phyloP scores from a whole-genome alignment of 2,797 vertebrate species.

The Agapornis canus region DNA sequence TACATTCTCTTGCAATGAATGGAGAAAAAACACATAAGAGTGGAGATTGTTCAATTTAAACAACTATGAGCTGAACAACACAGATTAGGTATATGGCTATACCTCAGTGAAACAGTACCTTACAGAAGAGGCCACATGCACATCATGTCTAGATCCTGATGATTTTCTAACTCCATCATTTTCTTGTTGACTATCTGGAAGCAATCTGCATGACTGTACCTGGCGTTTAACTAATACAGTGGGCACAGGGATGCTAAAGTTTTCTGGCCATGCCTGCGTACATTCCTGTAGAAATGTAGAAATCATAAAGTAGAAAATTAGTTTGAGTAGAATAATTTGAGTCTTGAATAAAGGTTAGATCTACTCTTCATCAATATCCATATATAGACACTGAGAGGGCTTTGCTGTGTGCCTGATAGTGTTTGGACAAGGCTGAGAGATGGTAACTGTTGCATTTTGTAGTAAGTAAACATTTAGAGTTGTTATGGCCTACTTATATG shows the following conservation, averaged over 20 bases:
- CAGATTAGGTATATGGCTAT: background rate
- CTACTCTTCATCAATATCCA: background rate
- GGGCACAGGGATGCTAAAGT: background rate
- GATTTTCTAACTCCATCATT: background rate
- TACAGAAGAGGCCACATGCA: background rate
- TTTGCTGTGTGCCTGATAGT: background rate
- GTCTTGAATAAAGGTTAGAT: background rate
- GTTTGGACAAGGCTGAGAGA: background rate
- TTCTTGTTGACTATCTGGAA: background rate
- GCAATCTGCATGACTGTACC: background rate
- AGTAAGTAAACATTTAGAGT: background rate
- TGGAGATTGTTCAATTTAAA: background rate
- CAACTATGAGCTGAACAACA: background rate
- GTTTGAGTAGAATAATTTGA: background rate
- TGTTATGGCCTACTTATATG: background rate
- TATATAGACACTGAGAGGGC: background rate
- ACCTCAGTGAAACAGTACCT: background rate
- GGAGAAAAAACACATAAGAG: background rate
- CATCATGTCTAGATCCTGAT: background rate
- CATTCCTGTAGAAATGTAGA: background rate
- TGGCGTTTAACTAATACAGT: background rate
- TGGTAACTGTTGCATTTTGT: background rate
- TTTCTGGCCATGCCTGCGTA: background rate
- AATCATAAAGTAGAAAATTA: background rate
- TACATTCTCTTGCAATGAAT: background rate